Evolutionary conservation across 2,113 vertebrate genomes (phyloP).

Genomic region (Erythrolamprus reginae): DNA sequence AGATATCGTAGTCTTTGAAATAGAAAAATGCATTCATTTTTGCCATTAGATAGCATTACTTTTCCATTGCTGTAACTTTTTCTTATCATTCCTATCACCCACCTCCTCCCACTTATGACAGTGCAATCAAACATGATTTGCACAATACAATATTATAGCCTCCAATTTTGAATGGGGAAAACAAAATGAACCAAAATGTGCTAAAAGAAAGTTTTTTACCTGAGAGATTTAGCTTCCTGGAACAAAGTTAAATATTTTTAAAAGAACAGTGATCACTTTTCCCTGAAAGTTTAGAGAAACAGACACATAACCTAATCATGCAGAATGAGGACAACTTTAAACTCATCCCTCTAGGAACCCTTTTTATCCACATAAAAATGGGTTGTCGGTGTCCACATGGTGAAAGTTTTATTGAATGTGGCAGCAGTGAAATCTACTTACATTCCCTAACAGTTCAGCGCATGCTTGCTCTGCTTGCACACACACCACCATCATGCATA

Average conservation of each 20-base stretch:
- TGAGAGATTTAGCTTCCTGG: neutral
- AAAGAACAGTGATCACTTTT: neutral
- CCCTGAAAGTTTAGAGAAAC: neutral
- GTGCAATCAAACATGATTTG: neutral
- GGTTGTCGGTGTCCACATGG: neutral
- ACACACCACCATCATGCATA: no score
- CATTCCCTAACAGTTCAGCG: no score
- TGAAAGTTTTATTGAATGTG: neutral
- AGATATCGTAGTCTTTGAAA: no score
- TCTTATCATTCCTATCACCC: no score
- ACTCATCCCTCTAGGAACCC: neutral
- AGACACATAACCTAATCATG: neutral
- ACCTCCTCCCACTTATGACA: no score
- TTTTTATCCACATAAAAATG: neutral
- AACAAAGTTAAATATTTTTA: neutral
- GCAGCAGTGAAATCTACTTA: neutral
- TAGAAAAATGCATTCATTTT: neutral
- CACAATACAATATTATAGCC: neutral
- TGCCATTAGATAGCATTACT: conserved; percentile 5
- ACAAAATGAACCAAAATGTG: neutral
- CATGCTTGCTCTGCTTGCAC: no score
- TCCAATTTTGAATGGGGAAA: neutral
- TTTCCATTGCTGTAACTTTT: neutral
- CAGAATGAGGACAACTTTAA: neutral
- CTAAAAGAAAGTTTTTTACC: neutral